Base-by-base conservation (phyloP, 2,888 invertebrate genomes). In the Nymphalis c-album region DNA sequence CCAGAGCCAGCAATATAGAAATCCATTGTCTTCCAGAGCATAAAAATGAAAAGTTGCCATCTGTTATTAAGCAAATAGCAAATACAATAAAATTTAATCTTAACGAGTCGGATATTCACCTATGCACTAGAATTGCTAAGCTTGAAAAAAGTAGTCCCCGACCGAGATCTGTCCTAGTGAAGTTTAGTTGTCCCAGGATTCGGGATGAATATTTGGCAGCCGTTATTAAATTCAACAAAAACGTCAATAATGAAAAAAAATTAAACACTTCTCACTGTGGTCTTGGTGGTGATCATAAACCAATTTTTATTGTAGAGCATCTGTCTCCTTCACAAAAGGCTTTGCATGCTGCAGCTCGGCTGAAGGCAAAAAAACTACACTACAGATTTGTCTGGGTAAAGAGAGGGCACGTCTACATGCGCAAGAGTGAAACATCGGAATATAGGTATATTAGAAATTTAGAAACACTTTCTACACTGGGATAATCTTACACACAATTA, bases 241-340 rank as follows among this genome's bases (percentile, higher is more conserved):
- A 45, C 16, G 20, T n/a, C 5, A 45, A 48, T 35, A 51, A 7
- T 17, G 2, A 3, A 0, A 71, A 75, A 10, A 75, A 72, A 53
- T 59, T 74, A 2, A 72, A 74, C 35, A 69, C 74, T 8, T 51
- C 62, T 48, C 73, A 71, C 18, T 50, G 71, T 6, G 75, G 73
- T n/a, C 47, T 74, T 2, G 64, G 68, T n/a, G 73, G 73, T 16
- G 66, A 68, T 10, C 67, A 48, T 50, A 68, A 53, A 35, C 71
- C 75, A 22, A 60, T 77, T 22, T 22, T 22, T 22, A 22, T 22
- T 22, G 22, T 59, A 4, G 77, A 77, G 45, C 76, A 77, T 64
- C 73, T 77, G 0, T 73, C 74, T 17, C 74, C 76, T n/a, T 18
- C 58, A 1, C 72, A 72, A 40, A 77, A 76, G 67, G n/a, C n/a